Percentiles rank a stretch among this genome's conserved stretches.
These are phyloP conservation scores for Heterotis niloticus DNA, from an alignment of 2,113 vertebrate genomes.

Conservation along the genomic window DNA sequence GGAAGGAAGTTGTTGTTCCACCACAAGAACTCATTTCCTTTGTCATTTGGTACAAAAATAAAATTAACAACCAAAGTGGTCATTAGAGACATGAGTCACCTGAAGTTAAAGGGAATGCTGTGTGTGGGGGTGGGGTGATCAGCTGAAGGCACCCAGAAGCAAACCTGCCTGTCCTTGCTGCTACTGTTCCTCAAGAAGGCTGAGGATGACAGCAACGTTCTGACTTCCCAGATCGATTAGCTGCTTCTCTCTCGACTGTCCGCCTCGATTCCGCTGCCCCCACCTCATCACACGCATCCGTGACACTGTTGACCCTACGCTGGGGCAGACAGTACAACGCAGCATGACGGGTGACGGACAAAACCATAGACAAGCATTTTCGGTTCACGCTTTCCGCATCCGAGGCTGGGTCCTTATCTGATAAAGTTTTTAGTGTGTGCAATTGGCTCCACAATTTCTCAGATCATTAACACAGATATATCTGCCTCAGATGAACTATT, in stretches of 20 bases:
- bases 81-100: background rate
- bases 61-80: background rate
- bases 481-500: background rate
- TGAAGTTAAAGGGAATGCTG: conserved; percentile 5
- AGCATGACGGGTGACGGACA: too few relatives aligned
- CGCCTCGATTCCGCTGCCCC: conserved; percentile 43
- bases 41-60: background rate
- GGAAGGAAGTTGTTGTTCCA: background rate
- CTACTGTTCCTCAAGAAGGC: background rate
- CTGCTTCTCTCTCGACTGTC: background rate
- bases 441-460: background rate
- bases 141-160: background rate
- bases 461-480: background rate
- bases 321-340: too few relatives aligned
- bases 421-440: background rate
- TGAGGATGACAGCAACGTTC: background rate
- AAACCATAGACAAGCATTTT: too few relatives aligned
- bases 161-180: background rate
- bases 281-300: background rate
- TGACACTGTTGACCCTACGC: too few relatives aligned
- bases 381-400: background rate
- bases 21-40: background rate
- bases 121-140: background rate
- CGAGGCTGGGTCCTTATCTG: background rate
- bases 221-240: background rate